Base-by-base conservation (phyloP, 2,888 invertebrate species). In the Noctua comes region DNA sequence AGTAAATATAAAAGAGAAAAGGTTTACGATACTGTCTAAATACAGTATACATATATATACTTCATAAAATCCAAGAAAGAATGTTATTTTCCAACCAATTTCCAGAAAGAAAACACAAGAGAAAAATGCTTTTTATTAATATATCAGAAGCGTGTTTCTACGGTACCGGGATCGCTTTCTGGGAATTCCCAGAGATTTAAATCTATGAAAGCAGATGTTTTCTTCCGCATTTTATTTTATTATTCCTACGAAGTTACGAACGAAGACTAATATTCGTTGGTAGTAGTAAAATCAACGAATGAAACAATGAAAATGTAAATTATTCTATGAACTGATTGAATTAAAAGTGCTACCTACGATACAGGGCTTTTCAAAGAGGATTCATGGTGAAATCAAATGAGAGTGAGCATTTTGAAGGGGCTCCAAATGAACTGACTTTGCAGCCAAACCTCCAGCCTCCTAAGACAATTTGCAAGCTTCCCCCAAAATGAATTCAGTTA, bases 61-160 rank as follows among this genome's bases (percentile, higher is more conserved):
- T 77, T 77, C 36, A 57, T 80, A 76, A 65, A 57, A 65, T 68
- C 13, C 59, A 74, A 70, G 64, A n/a, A 79, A 79, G 36, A 82
- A 77, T 66, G n/a, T 77, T 65, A 73, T 73, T 68, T 69, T 18
- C 54, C 11, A 43, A 31, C 46, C 54, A 73, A 71, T 77, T 76
- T 71, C 21, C 73, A 73, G 57, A 65, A 77, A 76, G 48, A 69
- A 72, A 57, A 57, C 36, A 54, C 54, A 36, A 83, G 68, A 84
- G 79, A 64, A 79, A 72, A 68, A 79, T 71, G 31, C 1, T 72
- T 72, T 79, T 57, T 54, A 84, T 48, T 65, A 66, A 65, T 54
- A 77, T 43, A 82, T 51, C 24, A 64, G 62, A 64, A 77, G 13
- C 46, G 57, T 76, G 54, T 68, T 65, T 24, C 10, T 54, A 18